phyloP scores from a whole-genome alignment of 2,888 invertebrate species.

The Spodoptera littoralis region DNA sequence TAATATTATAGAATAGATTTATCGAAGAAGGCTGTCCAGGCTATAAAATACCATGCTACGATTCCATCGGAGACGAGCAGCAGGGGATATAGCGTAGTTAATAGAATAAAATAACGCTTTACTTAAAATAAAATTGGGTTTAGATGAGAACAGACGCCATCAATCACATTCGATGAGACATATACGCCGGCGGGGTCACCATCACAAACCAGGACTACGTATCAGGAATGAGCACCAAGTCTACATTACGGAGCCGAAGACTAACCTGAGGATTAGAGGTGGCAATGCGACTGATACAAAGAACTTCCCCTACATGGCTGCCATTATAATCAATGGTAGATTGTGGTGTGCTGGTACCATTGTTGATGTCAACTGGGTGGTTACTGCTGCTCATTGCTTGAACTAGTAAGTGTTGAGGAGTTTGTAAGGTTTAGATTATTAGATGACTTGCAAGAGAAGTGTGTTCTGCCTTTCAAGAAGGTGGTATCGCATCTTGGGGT shows the following conservation, averaged over 20 bases:
- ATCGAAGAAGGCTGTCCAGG: no score
- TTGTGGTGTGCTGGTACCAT: conserved; percentile 84
- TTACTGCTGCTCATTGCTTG: conserved; percentile 84
- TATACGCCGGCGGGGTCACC: conserved; percentile 42
- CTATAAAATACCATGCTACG: no score
- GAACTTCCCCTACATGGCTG: conserved; percentile 83
- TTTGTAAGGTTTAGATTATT: no score
- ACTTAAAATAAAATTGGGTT: not conserved
- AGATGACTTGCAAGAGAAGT: no score
- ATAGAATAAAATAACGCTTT: no score
- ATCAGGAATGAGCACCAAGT: conserved; percentile 41
- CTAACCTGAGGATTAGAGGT: conserved; percentile 65
- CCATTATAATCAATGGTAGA: conserved; percentile 80
- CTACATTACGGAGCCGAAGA: conserved; percentile 48
- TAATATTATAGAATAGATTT: no score
- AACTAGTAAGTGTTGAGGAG: conserved; percentile 76
- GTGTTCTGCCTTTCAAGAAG: no score
- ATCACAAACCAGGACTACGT: conserved; percentile 12
- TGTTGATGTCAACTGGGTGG: conserved; percentile 81
- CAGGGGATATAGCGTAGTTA: no score
- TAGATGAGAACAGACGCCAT: not conserved
- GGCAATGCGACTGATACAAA: conserved; percentile 72
- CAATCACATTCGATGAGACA: no score
- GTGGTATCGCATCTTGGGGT: no score
- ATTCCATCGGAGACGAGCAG: no score